These are phyloP conservation scores for Zenarchopterus dispar DNA, from an alignment of 2,797 vertebrate species.

Conservation along the genomic window DNA sequence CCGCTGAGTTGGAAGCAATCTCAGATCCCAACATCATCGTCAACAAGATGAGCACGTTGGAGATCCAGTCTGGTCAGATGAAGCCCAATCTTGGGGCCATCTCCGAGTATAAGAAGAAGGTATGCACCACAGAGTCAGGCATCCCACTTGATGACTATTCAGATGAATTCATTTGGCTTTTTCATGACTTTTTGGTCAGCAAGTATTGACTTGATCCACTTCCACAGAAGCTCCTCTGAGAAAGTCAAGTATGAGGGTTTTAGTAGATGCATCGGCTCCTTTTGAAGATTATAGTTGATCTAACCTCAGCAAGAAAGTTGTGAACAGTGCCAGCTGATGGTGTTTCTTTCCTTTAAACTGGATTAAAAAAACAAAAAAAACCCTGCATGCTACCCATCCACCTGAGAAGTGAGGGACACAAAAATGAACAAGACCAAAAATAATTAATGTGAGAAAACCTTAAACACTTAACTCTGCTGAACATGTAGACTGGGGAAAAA, in stretches of 20 bases:
- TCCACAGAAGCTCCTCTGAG: not conserved
- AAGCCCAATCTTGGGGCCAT: slow-evolving; percentile 94
- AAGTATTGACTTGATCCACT: too few species aligned
- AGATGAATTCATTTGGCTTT: not conserved
- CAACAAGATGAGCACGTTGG: slow-evolving; percentile 90
- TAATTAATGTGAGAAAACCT: too few species aligned
- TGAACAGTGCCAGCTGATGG: too few species aligned
- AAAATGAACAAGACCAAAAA: too few species aligned
- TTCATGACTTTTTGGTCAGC: too few species aligned
- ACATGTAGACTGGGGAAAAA: too few species aligned
- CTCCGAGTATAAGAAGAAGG: slow-evolving; percentile 92
- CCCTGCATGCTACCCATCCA: too few species aligned
- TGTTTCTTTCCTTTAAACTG: too few species aligned
- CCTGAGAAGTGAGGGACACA: too few species aligned
- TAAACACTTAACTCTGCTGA: too few species aligned
- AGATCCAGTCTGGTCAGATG: slow-evolving; percentile 88
- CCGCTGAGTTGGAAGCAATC: slow-evolving; percentile 85
- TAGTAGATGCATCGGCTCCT: not conserved
- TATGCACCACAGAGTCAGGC: slow-evolving; percentile 43
- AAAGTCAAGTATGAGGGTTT: not conserved
- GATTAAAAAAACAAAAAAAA: too few species aligned
- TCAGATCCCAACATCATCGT: slow-evolving; percentile 84
- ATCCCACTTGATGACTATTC: too few species aligned
- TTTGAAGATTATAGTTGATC: not conserved
- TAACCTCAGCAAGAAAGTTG: not conserved